phyloP scores from a whole-genome alignment of 2,113 vertebrate genomes.

The Holacanthus passer region DNA sequence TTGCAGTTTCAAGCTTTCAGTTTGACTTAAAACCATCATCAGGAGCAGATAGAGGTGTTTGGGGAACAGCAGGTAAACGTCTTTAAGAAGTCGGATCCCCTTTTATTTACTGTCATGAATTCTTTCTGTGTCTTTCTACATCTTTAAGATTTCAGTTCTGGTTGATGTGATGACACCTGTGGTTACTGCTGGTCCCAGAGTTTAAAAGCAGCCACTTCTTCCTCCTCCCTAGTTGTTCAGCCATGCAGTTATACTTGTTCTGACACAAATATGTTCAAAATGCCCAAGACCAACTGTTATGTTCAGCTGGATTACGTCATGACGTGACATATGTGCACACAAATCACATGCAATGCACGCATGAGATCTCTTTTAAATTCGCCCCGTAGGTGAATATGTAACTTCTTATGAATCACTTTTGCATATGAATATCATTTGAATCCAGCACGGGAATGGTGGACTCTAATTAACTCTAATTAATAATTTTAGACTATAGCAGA shows the following conservation, averaged over 20 bases:
- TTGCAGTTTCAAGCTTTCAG: not conserved
- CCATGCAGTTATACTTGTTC: not conserved
- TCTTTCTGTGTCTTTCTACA: no score
- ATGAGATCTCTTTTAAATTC: not conserved
- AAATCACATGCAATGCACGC: not conserved
- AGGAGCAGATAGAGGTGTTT: not conserved
- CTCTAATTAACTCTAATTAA: no score
- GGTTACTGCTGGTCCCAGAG: not conserved
- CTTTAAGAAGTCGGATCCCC: not conserved
- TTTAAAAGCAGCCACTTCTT: not conserved
- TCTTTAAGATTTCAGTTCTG: not conserved
- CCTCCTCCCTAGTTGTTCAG: not conserved
- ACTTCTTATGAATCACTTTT: not conserved
- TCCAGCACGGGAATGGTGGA: not conserved
- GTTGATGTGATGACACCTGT: not conserved
- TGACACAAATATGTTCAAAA: constrained; percentile 1
- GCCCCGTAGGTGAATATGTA: not conserved
- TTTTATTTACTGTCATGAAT: not conserved
- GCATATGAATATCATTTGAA: not conserved
- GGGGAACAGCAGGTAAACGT: not conserved
- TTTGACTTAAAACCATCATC: not conserved
- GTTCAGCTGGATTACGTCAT: not conserved
- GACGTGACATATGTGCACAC: not conserved
- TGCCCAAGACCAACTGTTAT: not conserved
- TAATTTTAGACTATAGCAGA: no score